Base-by-base conservation (phyloP, 2,888 invertebrate genomes). In the Homarus gammarus region DNA sequence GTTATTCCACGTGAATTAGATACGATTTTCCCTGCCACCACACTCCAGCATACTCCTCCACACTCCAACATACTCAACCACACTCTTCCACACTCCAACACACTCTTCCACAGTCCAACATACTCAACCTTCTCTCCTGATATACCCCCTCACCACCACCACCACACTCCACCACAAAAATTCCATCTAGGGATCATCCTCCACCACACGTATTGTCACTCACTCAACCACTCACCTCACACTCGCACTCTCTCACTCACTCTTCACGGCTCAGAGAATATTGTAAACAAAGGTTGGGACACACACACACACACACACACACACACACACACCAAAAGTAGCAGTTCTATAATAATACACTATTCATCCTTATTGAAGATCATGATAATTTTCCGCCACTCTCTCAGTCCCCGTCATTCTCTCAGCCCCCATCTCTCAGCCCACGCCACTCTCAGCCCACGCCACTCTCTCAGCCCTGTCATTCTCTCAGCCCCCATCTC, bases 261-360 rank as follows among this genome's bases (percentile, higher is more conserved):
- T 49, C 49, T 12, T 49, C 8, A 49, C 10, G 49, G 49, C 8
- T 49, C 0, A 49, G 44, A 12, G n/a, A n/a, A 15, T 12, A 15
- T 49, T 8, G 49, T 12, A 1, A 49, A 49, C 0, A 15, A 49
- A 15, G 49, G 49, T 12, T 49, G 49, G 49, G 1, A 2, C 10
- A 68, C 68, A 68, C 68, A 31, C 27, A 68, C 68, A 68, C 27
- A 68, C 68, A 68, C 2, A 49, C 49, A 79, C 61, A 79, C 61
- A 79, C 61, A 79, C 79, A 56, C 33, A 56, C 61, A 79, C 33
- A n/a, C n/a, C n/a, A n/a, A n/a, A n/a, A n/a, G n/a, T 38, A 36
- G n/a, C n/a, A n/a, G n/a, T n/a, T n/a, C n/a, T n/a, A n/a, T n/a
- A n/a, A n/a, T n/a, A n/a, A n/a, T n/a, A n/a, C n/a, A n/a, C n/a